Conservation (phyloP, 2,888 invertebrate genomes). For the Pogonocherus hispidulus region DNA sequence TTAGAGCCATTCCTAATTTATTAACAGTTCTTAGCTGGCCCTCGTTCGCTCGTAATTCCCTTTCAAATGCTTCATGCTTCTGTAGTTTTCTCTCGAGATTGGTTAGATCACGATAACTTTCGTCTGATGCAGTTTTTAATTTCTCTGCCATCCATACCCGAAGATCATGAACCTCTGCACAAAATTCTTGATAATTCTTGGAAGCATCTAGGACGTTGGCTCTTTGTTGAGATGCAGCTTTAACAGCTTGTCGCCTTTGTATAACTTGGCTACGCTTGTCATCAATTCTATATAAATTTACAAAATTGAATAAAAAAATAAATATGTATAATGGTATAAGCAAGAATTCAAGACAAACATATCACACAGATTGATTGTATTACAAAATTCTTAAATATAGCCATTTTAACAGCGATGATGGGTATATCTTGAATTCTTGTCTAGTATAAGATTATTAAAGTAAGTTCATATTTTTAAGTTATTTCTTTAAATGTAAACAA, state of each 20-base stretch:
- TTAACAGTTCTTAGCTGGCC: constrained; percentile 90
- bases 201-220: constrained; percentile 84
- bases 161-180: constrained; percentile 92
- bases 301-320: constrained; percentile 32
- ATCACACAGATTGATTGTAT: too few relatives aligned
- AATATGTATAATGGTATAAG: too few relatives aligned
- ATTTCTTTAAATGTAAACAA: too few relatives aligned
- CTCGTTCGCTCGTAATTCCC: constrained; percentile 95
- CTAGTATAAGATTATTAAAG: too few relatives aligned
- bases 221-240: constrained; percentile 81
- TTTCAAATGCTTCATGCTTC: constrained; percentile 97
- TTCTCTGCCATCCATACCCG: constrained; percentile 94
- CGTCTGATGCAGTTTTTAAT: constrained; percentile 90
- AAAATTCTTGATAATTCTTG: constrained; percentile 92
- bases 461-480: too few relatives aligned
- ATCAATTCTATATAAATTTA: constrained; percentile 72
- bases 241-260: constrained; percentile 80
- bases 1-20: constrained; percentile 82
- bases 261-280: constrained; percentile 83
- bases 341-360: too few relatives aligned
- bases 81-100: constrained; percentile 93
- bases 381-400: too few relatives aligned
- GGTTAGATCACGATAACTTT: constrained; percentile 90
- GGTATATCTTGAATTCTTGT: too few relatives aligned
- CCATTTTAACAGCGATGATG: too few relatives aligned